Conservation (phyloP, 2,797 vertebrate species). For the Lutjanus argentimaculatus region DNA sequence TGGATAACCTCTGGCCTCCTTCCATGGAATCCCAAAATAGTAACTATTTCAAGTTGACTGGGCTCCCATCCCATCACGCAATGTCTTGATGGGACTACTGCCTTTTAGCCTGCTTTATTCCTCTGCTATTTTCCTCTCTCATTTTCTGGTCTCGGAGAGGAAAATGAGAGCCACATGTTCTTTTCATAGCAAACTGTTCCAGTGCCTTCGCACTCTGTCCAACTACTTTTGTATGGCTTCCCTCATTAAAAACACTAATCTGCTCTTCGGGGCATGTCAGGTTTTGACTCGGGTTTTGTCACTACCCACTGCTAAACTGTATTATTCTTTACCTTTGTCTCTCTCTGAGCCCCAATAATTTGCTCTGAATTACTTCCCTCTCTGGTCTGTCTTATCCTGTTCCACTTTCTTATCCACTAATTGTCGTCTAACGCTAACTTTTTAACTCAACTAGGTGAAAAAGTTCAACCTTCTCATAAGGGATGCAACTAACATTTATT, state of each 20-base stretch:
- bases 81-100: conserved; percentile 50
- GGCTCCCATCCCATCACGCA: conserved; percentile 55
- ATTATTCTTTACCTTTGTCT: conserved; percentile 16
- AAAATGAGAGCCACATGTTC: conserved; percentile 79
- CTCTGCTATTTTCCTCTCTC: conserved; percentile 69
- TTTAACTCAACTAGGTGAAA: neutral
- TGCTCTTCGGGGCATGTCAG: conserved; percentile 52
- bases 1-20: conserved; percentile 50
- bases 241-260: conserved; percentile 68
- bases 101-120: conserved; percentile 63
- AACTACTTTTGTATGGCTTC: conserved; percentile 45
- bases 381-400: neutral
- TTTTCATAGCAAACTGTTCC: conserved; percentile 73
- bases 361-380: conserved; percentile 9
- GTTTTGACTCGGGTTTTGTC: conserved; percentile 46
- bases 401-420: neutral
- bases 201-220: conserved; percentile 53
- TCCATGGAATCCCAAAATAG: conserved; percentile 60
- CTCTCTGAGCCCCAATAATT: neutral
- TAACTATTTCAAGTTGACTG: conserved; percentile 60
- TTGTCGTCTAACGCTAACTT: neutral
- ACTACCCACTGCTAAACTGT: conserved; percentile 6
- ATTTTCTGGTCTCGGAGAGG: conserved; percentile 68
- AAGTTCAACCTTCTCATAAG: neutral
- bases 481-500: neutral